Evolutionary conservation across 2,797 vertebrate species (phyloP).

Genomic region (Clarias platycephalus): DNA sequence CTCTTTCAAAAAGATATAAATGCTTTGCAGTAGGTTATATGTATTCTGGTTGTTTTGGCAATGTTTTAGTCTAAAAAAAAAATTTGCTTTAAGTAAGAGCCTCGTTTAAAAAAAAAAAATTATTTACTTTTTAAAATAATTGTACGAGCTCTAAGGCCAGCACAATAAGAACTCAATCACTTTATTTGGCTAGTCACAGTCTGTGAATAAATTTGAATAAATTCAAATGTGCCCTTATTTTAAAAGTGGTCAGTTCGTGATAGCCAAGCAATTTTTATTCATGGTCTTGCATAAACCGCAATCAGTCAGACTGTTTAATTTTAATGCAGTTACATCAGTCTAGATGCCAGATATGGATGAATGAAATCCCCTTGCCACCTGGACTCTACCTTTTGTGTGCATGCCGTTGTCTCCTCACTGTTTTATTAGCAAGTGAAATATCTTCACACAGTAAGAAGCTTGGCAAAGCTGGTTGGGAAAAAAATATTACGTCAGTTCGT

Average conservation of each 20-base stretch:
- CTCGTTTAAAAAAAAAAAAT: neutral
- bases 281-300: neutral
- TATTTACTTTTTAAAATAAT: neutral
- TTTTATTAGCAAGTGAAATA: neutral
- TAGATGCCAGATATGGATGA: too few species aligned
- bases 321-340: neutral
- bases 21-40: neutral
- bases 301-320: neutral
- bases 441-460: too few species aligned
- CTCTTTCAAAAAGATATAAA: neutral
- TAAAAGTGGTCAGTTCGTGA: neutral
- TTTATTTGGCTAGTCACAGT: neutral
- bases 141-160: neutral
- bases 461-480: too few species aligned
- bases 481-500: too few species aligned
- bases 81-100: neutral
- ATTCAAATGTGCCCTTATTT: neutral
- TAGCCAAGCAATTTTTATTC: neutral
- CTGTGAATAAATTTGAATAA: neutral
- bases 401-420: neutral
- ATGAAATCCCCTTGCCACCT: neutral
- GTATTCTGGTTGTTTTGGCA: slow-evolving; percentile 3
- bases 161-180: neutral
- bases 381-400: neutral
- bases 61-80: neutral